Percentiles rank a stretch among this genome's conserved stretches.
phyloP scores from a whole-genome alignment of 2,888 invertebrate genomes.

The Dioctria rufipes region DNA sequence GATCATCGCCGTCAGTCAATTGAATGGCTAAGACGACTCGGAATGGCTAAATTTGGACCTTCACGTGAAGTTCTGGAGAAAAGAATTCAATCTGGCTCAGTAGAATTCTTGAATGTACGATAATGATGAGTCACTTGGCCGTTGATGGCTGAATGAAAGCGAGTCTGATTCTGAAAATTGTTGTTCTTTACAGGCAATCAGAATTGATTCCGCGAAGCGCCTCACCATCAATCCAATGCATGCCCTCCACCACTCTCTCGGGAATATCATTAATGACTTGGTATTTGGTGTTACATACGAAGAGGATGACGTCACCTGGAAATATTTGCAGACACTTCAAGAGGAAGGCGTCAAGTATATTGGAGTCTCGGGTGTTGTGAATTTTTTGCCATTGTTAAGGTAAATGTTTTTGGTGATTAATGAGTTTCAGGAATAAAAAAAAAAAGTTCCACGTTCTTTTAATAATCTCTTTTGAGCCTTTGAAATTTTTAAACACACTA shows the following conservation, averaged over 20 bases:
- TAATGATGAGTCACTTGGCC: background rate
- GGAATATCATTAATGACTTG: slow-evolving; percentile 83
- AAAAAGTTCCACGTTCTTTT: background rate
- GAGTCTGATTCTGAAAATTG: slow-evolving; percentile 7
- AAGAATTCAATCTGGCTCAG: slow-evolving; percentile 76
- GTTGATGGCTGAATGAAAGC: slow-evolving; percentile 29
- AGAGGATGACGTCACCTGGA: slow-evolving; percentile 82
- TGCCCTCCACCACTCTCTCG: slow-evolving; percentile 77
- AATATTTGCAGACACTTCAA: slow-evolving; percentile 82
- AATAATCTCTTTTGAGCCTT: background rate
- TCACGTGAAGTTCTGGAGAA: slow-evolving; percentile 78
- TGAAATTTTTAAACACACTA: no score
- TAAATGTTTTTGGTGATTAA: slow-evolving; percentile 63
- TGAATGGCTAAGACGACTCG: slow-evolving; percentile 81
- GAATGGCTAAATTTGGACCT: slow-evolving; percentile 78
- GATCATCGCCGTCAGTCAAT: slow-evolving; percentile 85
- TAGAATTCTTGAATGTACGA: slow-evolving; percentile 73
- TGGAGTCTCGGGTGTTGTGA: slow-evolving; percentile 86
- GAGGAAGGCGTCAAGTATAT: slow-evolving; percentile 88
- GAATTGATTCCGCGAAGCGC: slow-evolving; percentile 63
- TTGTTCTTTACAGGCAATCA: slow-evolving; percentile 57
- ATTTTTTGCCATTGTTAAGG: slow-evolving; percentile 88
- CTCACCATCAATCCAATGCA: slow-evolving; percentile 68
- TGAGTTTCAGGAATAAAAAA: slow-evolving; percentile 41
- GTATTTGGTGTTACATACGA: slow-evolving; percentile 84